Percentiles rank a stretch among this genome's conserved stretches.
phyloP scores from a whole-genome alignment of 2,888 invertebrate genomes.

The Silvanus unidentatus region DNA sequence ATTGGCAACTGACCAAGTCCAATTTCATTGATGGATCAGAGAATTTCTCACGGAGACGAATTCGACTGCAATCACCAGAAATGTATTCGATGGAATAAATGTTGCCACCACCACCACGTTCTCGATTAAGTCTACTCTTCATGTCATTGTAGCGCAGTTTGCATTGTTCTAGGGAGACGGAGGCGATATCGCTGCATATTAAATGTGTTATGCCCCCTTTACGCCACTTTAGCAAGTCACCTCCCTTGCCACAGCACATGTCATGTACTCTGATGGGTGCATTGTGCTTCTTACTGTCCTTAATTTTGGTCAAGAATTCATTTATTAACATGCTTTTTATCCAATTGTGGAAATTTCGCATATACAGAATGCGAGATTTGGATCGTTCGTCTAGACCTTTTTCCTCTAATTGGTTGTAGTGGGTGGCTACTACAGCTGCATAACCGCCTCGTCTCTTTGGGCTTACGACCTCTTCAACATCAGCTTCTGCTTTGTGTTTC shows the following conservation, averaged over 20 bases:
- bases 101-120: constrained; percentile 27
- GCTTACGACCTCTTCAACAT: constrained; percentile 3
- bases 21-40: constrained; percentile 71
- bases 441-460: constrained; percentile 39
- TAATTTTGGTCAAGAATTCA: constrained; percentile 65
- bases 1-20: constrained; percentile 94
- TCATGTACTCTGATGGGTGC: constrained; percentile 73
- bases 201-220: constrained; percentile 75
- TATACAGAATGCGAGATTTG: constrained; percentile 84
- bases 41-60: constrained; percentile 69
- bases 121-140: constrained; percentile 29
- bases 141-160: constrained; percentile 75
- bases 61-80: constrained; percentile 86
- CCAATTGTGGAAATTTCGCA: constrained; percentile 99
- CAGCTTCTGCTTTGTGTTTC: constrained; percentile 15
- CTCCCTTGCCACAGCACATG: constrained; percentile 98
- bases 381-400: constrained; percentile 73
- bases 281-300: constrained; percentile 59
- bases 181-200: constrained; percentile 91
- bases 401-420: constrained; percentile 88
- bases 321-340: constrained; percentile 93
- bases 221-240: constrained; percentile 95
- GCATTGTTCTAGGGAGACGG: constrained; percentile 87
- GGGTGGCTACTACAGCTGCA: constrained; percentile 72
- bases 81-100: constrained; percentile 85